phyloP scores from a whole-genome alignment of 2,888 invertebrate genomes.

The Drosophila rubida region DNA sequence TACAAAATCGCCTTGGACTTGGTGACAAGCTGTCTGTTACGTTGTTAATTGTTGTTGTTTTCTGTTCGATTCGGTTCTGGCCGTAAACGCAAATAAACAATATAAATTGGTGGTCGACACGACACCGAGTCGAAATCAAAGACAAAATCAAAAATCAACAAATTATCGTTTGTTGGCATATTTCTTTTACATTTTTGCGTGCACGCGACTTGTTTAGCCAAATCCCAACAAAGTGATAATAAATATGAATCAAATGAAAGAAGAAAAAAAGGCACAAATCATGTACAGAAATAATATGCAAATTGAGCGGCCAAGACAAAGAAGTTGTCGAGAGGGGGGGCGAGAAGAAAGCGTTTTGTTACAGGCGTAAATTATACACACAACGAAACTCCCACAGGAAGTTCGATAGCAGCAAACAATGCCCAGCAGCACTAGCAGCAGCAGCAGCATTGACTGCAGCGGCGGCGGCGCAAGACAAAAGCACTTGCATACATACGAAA shows the following conservation, averaged over 20 bases:
- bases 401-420: conserved; percentile 72
- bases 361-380: conserved; percentile 65
- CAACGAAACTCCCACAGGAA: conserved; percentile 76
- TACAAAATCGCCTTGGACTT: conserved; percentile 37
- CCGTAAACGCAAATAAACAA: conserved; percentile 41
- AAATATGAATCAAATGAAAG: conserved; percentile 34
- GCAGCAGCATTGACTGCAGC: conserved; percentile 8
- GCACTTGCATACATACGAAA: conserved; percentile 31
- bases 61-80: conserved; percentile 11
- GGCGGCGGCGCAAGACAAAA: conserved; percentile 52
- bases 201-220: conserved; percentile 27
- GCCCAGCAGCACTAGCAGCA: conserved; percentile 31
- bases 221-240: conserved; percentile 34
- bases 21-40: conserved; percentile 67
- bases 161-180: background rate
- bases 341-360: conserved; percentile 64
- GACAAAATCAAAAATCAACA: background rate
- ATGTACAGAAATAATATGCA: conserved; percentile 60
- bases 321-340: conserved; percentile 1
- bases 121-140: conserved; percentile 15
- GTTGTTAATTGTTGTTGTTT: conserved; percentile 35
- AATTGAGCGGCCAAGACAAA: conserved; percentile 31
- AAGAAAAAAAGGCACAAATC: conserved; percentile 38
- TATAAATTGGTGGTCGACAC: conserved; percentile 43
- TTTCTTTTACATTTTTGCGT: conserved; percentile 5